Percentiles rank a stretch among this genome's conserved stretches.
phyloP scores from a whole-genome alignment of 2,888 invertebrate genomes.

The Pandemis corylana region DNA sequence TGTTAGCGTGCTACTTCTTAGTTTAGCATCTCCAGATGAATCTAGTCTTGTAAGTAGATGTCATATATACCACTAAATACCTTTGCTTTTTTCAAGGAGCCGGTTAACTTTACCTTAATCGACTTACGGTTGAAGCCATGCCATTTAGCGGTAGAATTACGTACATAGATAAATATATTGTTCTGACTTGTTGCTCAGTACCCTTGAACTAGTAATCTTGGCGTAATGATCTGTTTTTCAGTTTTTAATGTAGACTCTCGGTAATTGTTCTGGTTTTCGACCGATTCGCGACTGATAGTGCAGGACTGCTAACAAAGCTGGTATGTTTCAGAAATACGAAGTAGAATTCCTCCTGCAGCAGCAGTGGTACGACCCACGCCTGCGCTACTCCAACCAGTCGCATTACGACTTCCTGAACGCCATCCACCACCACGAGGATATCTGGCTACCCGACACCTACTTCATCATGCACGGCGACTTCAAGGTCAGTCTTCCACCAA shows the following conservation, averaged over 20 bases:
- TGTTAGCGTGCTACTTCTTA: slow-evolving; percentile 96
- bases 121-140: slow-evolving; percentile 20
- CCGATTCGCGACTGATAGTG: neutral
- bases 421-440: slow-evolving; percentile 95
- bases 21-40: slow-evolving; percentile 97
- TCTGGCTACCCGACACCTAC: slow-evolving; percentile 97
- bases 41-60: slow-evolving; percentile 94
- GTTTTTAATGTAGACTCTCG: neutral
- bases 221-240: neutral
- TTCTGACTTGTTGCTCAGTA: neutral
- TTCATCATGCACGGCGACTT: slow-evolving; percentile 99
- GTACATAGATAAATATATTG: slow-evolving; percentile 10
- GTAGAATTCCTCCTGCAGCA: slow-evolving; percentile 97
- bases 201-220: neutral
- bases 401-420: slow-evolving; percentile 95
- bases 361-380: slow-evolving; percentile 96
- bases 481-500: slow-evolving; percentile 80
- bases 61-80: slow-evolving; percentile 26
- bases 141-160: slow-evolving; percentile 21
- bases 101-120: slow-evolving; percentile 15
- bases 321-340: slow-evolving; percentile 93
- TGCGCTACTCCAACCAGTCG: slow-evolving; percentile 95
- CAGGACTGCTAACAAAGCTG: slow-evolving; percentile 9
- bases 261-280: neutral
- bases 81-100: slow-evolving; percentile 7